Evolutionary conservation across 2,113 vertebrate genomes (phyloP).

Genomic region (Lampris megalopsis): DNA sequence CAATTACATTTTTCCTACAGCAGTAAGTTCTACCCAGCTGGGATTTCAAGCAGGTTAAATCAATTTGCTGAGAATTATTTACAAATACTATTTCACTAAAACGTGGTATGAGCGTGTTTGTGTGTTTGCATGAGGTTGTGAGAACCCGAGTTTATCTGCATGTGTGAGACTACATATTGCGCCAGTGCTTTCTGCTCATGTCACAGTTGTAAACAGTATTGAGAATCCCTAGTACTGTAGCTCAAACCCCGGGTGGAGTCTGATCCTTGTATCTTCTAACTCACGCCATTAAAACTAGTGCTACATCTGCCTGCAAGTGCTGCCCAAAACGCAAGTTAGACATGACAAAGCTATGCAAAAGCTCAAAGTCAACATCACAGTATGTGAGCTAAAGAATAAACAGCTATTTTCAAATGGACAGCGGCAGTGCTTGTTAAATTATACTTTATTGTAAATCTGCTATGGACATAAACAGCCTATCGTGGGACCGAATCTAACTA

Average conservation of each 20-base stretch:
- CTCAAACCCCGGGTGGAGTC: neutral
- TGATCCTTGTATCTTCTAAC: conserved; percentile 1
- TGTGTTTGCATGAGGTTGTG: neutral
- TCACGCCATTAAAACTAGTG: conserved; percentile 29
- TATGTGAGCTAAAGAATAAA: conserved; percentile 76
- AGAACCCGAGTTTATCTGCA: neutral
- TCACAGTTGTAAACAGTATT: conserved; percentile 81
- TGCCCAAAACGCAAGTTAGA: conserved; percentile 78
- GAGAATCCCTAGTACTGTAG: conserved; percentile 33
- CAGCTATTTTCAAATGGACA: conserved; percentile 75
- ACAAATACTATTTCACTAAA: no score
- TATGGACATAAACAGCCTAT: conserved; percentile 76
- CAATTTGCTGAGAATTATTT: no score
- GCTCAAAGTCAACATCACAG: conserved; percentile 75
- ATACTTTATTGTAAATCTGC: conserved; percentile 70
- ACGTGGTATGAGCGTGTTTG: neutral
- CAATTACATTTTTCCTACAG: no score
- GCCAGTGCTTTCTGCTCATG: conserved; percentile 71
- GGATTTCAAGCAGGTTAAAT: no score
- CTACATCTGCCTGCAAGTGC: conserved; percentile 28
- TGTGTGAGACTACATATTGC: conserved; percentile 3
- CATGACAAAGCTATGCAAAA: conserved; percentile 69
- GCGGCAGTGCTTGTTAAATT: conserved; percentile 62
- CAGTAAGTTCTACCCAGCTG: no score
- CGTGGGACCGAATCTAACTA: conserved; percentile 31